Percentiles rank a stretch among this genome's conserved stretches.
Conservation (phyloP, 1,140 invertebrate species). For the Stegodyphus dumicola region DNA sequence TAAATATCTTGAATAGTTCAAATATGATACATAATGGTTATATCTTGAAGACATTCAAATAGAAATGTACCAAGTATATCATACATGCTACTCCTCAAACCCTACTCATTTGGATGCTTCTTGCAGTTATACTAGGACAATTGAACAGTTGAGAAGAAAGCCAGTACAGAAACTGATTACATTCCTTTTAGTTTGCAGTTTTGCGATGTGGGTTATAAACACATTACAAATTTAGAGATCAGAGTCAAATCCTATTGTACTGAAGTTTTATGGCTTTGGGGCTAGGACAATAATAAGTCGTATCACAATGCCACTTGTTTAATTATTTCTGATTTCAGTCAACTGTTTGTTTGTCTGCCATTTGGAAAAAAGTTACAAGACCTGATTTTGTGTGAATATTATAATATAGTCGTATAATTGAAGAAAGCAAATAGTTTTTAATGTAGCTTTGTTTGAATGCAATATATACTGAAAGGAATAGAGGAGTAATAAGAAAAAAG, state of each 20-base stretch:
- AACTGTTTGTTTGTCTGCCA: slow-evolving; percentile 97
- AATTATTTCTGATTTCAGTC: slow-evolving; percentile 91
- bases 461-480: too few relatives aligned
- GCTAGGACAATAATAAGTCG: slow-evolving; percentile 97
- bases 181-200: slow-evolving; percentile 87
- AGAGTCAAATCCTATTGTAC: slow-evolving; percentile 89
- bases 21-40: too few relatives aligned
- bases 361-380: slow-evolving; percentile 96
- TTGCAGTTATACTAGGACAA: slow-evolving; percentile 79
- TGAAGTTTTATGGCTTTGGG: slow-evolving; percentile 91
- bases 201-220: slow-evolving; percentile 95
- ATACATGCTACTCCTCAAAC: slow-evolving; percentile 87
- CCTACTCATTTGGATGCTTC: slow-evolving; percentile 94
- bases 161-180: slow-evolving; percentile 90
- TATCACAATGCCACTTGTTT: slow-evolving; percentile 91
- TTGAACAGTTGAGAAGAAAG: slow-evolving; percentile 83
- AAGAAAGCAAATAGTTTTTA: too few relatives aligned
- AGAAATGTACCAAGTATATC: slow-evolving; percentile 49
- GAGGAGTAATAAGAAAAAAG: too few relatives aligned
- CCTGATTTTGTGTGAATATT: slow-evolving; percentile 72
- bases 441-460: too few relatives aligned
- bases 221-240: slow-evolving; percentile 89
- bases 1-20: too few relatives aligned
- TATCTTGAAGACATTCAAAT: too few relatives aligned
- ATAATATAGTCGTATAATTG: too few relatives aligned